Base-by-base conservation (phyloP, 2,113 vertebrate genomes). In the Glaucomys volans region DNA sequence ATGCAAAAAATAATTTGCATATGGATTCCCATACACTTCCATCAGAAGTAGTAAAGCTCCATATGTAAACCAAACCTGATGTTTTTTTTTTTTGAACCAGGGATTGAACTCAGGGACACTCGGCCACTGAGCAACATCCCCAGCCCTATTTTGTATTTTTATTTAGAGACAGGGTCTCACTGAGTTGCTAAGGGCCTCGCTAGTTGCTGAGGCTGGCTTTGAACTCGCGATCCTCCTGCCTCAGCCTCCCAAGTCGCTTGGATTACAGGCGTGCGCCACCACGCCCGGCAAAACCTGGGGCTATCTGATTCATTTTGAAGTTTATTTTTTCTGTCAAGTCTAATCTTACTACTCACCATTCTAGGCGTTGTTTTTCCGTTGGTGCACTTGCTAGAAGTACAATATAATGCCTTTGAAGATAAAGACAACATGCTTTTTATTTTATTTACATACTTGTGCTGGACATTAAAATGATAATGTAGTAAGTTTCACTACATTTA, bases 371-470 rank as follows among this genome's bases (percentile, higher is more conserved):
- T 96, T 99, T 99, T 98, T 99, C 99, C 96, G 99, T 99, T 87
- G 99, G 98, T 90, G 99, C 99, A 2, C 99, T 99, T 98, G 99
- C 99, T 98, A 99, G 98, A 98, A 99, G 99, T 98, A 99, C 98
- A 99, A 99, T 99, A 98, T 99, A 99, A 99, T 99, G 99, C 99
- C 99, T 99, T 99, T 98, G 99, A 98, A 99, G 98, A 99, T 97
- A 99, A 99, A 99, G 99, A 99, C 98, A 99, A 99, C 92, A 98
- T 54, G 97, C 98, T 98, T 98, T 98, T 98, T 98, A 98, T 98
- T 98, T 98, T 97, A 98, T 97, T 98, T 97, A 94, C 95, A 44
- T 95, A 97, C 95, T 98, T 96, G 96, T 97, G 97, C 95, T 98
- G 97, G 89, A 96, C 96, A 98, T 97, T 97, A 95, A 98, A 93